Conservation (phyloP, 2,113 vertebrate species). For the Agelaius tricolor region DNA sequence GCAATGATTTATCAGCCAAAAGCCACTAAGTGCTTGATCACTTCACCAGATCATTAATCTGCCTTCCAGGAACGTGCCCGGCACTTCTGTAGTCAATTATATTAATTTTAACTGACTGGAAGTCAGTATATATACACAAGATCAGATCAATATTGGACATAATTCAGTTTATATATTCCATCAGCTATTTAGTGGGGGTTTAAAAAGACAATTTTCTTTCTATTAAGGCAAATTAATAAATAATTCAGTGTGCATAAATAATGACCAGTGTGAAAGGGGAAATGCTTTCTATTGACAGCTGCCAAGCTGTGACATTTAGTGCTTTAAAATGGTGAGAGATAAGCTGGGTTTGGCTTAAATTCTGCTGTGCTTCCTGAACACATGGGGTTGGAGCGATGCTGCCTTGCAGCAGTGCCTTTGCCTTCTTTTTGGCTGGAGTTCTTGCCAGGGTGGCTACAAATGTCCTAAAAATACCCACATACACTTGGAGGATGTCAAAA, state of each 20-base stretch:
- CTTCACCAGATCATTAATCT: slow-evolving; percentile 52
- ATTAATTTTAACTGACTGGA: slow-evolving; percentile 42
- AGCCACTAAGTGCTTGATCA: slow-evolving; percentile 54
- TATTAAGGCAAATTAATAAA: neutral
- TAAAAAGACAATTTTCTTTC: neutral
- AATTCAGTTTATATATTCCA: neutral
- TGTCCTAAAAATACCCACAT: neutral
- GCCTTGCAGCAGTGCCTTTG: neutral
- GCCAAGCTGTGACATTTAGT: neutral
- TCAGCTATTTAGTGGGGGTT: neutral
- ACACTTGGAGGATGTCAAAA: neutral
- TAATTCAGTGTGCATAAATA: neutral
- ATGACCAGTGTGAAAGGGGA: neutral
- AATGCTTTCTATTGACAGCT: neutral
- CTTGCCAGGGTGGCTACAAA: neutral
- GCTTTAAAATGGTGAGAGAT: neutral
- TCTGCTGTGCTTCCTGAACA: neutral
- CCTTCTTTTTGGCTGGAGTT: neutral
- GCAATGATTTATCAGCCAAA: slow-evolving; percentile 51
- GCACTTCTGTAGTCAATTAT: slow-evolving; percentile 7
- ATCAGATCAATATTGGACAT: slow-evolving; percentile 13
- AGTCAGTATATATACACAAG: slow-evolving; percentile 10
- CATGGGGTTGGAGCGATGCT: neutral
- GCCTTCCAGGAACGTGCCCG: slow-evolving; percentile 39
- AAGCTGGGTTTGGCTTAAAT: neutral